phyloP scores from a whole-genome alignment of 2,113 vertebrate species.

The Galbula dea region DNA sequence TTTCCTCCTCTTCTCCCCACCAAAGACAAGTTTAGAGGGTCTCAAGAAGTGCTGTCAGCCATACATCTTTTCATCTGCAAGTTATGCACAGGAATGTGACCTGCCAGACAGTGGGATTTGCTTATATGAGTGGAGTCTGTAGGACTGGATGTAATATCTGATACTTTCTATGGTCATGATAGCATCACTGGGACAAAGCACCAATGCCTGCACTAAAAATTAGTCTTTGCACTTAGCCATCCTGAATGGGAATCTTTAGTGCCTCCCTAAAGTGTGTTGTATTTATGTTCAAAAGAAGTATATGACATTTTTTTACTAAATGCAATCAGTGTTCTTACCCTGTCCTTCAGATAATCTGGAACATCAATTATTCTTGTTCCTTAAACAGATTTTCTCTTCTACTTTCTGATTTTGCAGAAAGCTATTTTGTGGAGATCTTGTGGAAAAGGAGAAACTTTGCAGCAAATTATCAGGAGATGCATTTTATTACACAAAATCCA shows the following conservation, averaged over 20 bases:
- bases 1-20: not conserved
- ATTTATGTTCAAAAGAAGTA: not conserved
- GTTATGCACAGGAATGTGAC: not conserved
- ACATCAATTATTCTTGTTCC: not conserved
- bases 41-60: not conserved
- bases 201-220: not conserved
- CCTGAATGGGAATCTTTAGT: not conserved
- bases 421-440: not conserved
- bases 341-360: not conserved
- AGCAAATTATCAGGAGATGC: not conserved
- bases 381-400: conserved; percentile 3
- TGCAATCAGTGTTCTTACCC: not conserved
- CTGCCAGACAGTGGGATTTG: not conserved
- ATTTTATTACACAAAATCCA: not conserved
- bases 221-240: not conserved
- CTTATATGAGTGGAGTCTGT: not conserved
- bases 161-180: not conserved
- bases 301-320: not conserved
- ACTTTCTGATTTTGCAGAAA: not conserved
- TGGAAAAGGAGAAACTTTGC: not conserved
- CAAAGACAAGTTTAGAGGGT: not conserved
- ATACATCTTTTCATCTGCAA: not conserved
- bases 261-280: not conserved
- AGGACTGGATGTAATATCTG: not conserved
- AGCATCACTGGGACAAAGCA: not conserved